Percentiles rank a stretch among this genome's conserved stretches.
Evolutionary conservation across 1,140 invertebrate genomes (phyloP).

Genomic region (Doryteuthis pealeii): DNA sequence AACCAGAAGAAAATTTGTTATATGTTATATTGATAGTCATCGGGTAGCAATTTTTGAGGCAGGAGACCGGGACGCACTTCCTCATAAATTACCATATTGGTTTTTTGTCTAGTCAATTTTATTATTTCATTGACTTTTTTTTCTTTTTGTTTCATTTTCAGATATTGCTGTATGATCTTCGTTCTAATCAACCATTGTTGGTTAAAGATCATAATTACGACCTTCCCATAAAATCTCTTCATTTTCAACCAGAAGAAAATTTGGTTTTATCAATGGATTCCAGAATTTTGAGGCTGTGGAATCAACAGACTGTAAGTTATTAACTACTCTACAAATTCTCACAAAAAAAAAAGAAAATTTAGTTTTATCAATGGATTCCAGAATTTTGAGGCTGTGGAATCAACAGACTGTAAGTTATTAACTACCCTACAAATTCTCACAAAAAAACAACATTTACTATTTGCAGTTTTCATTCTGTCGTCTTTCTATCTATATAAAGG

Average conservation of each 20-base stretch:
- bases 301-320: constrained; percentile 77
- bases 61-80: too few species aligned
- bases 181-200: constrained; percentile 83
- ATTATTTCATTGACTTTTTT: too few species aligned
- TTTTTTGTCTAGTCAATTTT: too few species aligned
- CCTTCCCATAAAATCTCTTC: constrained; percentile 85
- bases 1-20: constrained; percentile 68
- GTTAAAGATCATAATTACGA: constrained; percentile 96
- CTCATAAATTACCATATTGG: too few species aligned
- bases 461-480: too few species aligned
- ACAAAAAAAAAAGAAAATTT: too few species aligned
- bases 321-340: too few species aligned
- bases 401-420: constrained; percentile 73
- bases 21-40: constrained; percentile 92
- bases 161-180: constrained; percentile 90
- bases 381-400: constrained; percentile 94
- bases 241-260: constrained; percentile 76
- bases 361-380: constrained; percentile 75
- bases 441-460: too few species aligned
- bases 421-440: too few species aligned
- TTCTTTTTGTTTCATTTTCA: constrained; percentile 28
- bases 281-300: constrained; percentile 93
- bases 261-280: constrained; percentile 87
- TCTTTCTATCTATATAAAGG: too few species aligned
- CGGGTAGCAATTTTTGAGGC: constrained; percentile 87